Conservation (phyloP, 2,113 vertebrate species). For the Triplophysa tibetana region DNA sequence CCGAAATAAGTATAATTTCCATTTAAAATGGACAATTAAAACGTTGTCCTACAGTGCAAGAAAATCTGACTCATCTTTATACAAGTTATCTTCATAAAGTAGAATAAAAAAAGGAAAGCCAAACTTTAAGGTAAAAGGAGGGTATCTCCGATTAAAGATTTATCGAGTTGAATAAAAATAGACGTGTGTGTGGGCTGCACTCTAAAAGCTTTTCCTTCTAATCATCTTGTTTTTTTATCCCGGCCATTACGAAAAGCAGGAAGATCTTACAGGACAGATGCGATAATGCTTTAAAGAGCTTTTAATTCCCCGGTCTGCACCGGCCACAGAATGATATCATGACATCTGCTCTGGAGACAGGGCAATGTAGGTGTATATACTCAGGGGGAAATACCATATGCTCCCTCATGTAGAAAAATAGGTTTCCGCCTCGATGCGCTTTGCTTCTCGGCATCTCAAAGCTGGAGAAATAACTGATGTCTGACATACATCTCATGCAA, state of each 20-base stretch:
- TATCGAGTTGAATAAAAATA: conserved; percentile 63
- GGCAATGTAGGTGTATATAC: neutral
- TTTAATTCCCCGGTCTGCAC: conserved; percentile 50
- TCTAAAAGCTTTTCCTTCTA: conserved; percentile 55
- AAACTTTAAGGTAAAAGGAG: conserved; percentile 39
- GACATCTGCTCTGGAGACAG: conserved; percentile 3
- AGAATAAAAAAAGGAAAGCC: neutral
- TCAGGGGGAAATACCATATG: conserved; percentile 11
- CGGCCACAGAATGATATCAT: conserved; percentile 51
- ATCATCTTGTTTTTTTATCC: neutral
- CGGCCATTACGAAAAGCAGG: conserved; percentile 8
- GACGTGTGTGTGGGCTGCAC: conserved; percentile 40
- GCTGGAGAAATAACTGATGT: neutral
- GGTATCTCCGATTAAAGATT: conserved; percentile 62
- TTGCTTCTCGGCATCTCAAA: neutral
- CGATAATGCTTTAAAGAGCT: conserved; percentile 52
- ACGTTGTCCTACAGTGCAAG: too few relatives aligned
- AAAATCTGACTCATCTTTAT: neutral
- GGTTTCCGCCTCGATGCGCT: neutral
- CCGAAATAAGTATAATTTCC: neutral
- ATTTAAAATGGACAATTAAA: neutral
- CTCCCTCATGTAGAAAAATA: neutral
- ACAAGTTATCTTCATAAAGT: neutral
- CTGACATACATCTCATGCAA: conserved; percentile 31
- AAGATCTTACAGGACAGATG: conserved; percentile 1